Base-by-base conservation (phyloP, 2,113 vertebrate genomes). In the Dipodomys spectabilis region DNA sequence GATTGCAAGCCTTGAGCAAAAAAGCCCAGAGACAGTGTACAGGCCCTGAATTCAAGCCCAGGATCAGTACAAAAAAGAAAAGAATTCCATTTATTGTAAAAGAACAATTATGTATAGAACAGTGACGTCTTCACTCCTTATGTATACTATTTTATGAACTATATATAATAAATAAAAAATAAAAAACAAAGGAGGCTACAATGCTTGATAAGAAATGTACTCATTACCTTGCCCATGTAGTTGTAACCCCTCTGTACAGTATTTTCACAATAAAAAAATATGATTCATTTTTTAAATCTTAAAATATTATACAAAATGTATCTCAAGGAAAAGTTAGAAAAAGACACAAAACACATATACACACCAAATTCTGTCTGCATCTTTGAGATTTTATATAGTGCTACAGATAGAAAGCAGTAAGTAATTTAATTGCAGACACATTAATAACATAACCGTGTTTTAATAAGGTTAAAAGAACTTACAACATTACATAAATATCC, bases 241-340 rank as follows among this genome's bases (percentile, higher is more conserved):
- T 35, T 35, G 35, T 35, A 35, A 35, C 35, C 35, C 35, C 35
- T 35, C 35, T 35, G 35, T 35, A 35, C 35, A 35, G 35, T 35
- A 35, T 35, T 35, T 35, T 35, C 35, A 35, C 35, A 35, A 35
- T 35, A 35, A 35, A 35, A 35, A 35, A 35, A 35, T 35, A 28
- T 23, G 11, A 82, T 74, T 91, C 20, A 95, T 44, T 86, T 78
- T 27, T 94, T 90, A 77, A 93, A 81, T 79, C 22, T 19, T 49
- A 89, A 93, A 92, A 32, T 77, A 82, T 85, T 84, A 91, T 60
- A 2, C 12, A 62, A 82, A 81, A 89, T 82, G 16, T 88, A 15
- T 64, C 67, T n/a, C 45, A 94, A 39, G 74, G 27, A 94, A 80
- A 95, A 88, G 53, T 62, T 86, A 18, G 3, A 60, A 57, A 57